Evolutionary conservation across 1,140 invertebrate genomes (phyloP).

Genomic region (Trachymyrmex septentrionalis): DNA sequence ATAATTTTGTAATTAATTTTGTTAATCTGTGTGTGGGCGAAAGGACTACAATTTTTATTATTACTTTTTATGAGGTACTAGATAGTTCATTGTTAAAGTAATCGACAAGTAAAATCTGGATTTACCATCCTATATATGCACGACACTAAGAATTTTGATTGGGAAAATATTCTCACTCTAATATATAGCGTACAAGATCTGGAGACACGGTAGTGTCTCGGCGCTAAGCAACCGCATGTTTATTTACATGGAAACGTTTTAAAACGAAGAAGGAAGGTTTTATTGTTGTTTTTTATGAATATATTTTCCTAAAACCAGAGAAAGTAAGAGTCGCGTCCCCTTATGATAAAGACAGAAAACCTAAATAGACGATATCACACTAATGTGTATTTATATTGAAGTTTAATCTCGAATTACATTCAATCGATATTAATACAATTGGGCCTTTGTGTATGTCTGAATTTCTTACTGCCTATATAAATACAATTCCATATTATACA

Average conservation of each 20-base stretch:
- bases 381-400: slow-evolving; percentile 59
- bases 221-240: too few relatives aligned
- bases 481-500: slow-evolving; percentile 61
- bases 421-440: slow-evolving; percentile 62
- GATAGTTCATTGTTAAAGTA: too few relatives aligned
- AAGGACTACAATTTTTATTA: slow-evolving; percentile 9
- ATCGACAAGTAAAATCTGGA: too few relatives aligned
- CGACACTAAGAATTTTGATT: too few relatives aligned
- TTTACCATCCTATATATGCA: too few relatives aligned
- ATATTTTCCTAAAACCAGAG: slow-evolving; percentile 20
- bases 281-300: slow-evolving; percentile 46
- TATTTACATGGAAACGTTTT: too few relatives aligned
- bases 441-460: slow-evolving; percentile 61
- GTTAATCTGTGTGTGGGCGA: slow-evolving; percentile 4
- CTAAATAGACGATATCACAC: slow-evolving; percentile 37
- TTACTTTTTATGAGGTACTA: slow-evolving; percentile 52
- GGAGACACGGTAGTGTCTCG: too few relatives aligned
- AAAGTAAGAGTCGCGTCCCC: slow-evolving; percentile 13
- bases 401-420: slow-evolving; percentile 65
- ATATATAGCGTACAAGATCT: too few relatives aligned
- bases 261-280: too few relatives aligned
- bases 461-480: slow-evolving; percentile 63
- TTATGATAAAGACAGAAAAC: slow-evolving; percentile 34
- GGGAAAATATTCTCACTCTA: too few relatives aligned
- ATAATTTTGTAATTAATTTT: slow-evolving; percentile 44